Conservation (phyloP, 2,888 invertebrate species). For the Drosophila mercatorum region DNA sequence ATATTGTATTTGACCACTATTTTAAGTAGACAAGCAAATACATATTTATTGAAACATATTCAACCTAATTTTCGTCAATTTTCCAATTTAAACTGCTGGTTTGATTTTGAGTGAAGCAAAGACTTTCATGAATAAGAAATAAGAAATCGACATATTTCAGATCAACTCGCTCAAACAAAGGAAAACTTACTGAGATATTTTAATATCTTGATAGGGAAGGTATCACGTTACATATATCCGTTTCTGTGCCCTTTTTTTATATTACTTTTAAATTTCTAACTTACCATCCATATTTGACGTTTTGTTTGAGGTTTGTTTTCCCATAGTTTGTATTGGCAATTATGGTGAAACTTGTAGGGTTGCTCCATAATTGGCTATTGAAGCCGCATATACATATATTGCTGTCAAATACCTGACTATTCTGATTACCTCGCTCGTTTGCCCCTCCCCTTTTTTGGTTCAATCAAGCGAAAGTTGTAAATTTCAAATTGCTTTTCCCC, state of each 20-base stretch:
- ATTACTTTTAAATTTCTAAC: no score
- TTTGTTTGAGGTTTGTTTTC: background rate
- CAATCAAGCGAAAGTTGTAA: constrained; percentile 73
- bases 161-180: no score
- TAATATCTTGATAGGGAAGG: no score
- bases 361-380: constrained; percentile 38
- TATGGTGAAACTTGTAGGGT: background rate
- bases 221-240: no score
- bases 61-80: background rate
- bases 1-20: constrained; percentile 1
- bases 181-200: no score
- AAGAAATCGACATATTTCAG: background rate
- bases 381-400: constrained; percentile 21
- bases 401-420: constrained; percentile 16
- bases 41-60: constrained; percentile 4
- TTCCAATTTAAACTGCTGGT: no score
- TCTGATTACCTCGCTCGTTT: background rate
- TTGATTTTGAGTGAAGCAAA: background rate
- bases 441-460: constrained; percentile 34
- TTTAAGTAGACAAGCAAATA: background rate
- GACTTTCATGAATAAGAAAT: background rate
- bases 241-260: background rate
- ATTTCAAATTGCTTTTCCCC: constrained; percentile 67
- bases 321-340: background rate
- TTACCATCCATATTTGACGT: no score